Evolutionary conservation across 2,113 vertebrate genomes (phyloP), one percentile per base, ranked within the genome.

Genomic region (Tinamus guttatus): DNA sequence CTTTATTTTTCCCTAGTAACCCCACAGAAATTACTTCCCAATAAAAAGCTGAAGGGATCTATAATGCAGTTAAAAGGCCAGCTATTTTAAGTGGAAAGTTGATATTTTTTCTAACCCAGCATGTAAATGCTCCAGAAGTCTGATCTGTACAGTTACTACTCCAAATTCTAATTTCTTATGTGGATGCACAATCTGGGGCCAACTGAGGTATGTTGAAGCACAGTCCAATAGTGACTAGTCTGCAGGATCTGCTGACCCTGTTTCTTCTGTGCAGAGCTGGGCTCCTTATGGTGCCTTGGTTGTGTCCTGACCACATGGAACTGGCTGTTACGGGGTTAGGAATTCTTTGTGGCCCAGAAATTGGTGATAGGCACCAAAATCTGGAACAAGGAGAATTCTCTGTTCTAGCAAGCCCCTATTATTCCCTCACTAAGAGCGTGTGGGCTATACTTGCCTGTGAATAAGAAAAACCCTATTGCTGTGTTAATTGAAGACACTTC

Each of bases 31-130:
- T 88, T 2, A 60, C 77, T 68, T 69, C 49, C 85, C 86, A 94
- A 24, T 13, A 73, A 69, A 79, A 90, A 65, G 19, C 49, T 11
- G 2, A 22, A 80, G 67, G 17, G 63, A 63, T 88, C 30, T 65
- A 30, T 85, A 93, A 87, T 71, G 38, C 79, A 94, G 81, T 93
- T 62, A 79, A 79, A 92, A 90, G 77, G 21, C 34, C 27, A 81
- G 32, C 47, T 22, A 52, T 69, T 91, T 92, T 52, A 88, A 92
- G 43, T 52, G 43, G 56, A 36, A 71, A 81, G 56, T 56, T 73
- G 49, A 81, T 73, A 86, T 43, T 69, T 75, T 93, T 81, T 81
- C 40, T 81, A 58, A 43, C 27, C 52, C 22, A 78, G 60, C 17
- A 47, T 49, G 45, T 28, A 75, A 52, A 38, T 71, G 18, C 30